phyloP scores from a whole-genome alignment of 2,888 invertebrate genomes.

The Morinoia aosen region DNA sequence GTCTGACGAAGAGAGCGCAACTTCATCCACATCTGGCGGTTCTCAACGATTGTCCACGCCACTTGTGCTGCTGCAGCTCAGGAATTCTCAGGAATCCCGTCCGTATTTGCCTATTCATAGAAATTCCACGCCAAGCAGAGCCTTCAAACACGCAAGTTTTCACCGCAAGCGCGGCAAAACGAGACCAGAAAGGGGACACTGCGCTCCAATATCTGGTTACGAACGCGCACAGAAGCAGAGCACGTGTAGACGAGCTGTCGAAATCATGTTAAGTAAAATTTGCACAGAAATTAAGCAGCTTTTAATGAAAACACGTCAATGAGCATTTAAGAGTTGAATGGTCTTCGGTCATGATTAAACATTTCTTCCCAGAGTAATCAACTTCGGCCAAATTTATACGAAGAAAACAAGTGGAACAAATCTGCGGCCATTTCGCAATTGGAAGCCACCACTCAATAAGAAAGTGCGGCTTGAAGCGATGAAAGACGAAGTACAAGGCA shows the following conservation, averaged over 20 bases:
- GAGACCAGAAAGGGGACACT: neutral
- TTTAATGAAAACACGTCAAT: neutral
- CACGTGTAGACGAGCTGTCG: neutral
- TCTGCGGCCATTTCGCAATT: neutral
- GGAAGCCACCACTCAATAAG: too few species aligned
- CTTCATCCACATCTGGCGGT: neutral
- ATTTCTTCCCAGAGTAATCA: neutral
- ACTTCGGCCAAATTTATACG: neutral
- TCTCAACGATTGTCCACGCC: neutral
- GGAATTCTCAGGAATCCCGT: neutral
- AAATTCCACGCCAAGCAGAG: constrained; percentile 8
- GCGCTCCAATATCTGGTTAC: neutral
- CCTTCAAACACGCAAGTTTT: neutral
- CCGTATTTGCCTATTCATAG: constrained; percentile 50
- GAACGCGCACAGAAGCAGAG: neutral
- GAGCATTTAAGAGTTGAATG: neutral
- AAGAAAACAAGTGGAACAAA: neutral
- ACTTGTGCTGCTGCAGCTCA: constrained; percentile 9
- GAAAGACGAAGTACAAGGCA: neutral
- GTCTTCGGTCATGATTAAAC: neutral
- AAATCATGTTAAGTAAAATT: neutral
- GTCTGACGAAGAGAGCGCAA: neutral
- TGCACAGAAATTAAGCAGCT: neutral
- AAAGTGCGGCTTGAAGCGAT: too few species aligned
- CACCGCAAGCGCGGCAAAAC: neutral